Base-by-base conservation (phyloP, 1,140 invertebrate species). In the Dolichoris vasculosae region DNA sequence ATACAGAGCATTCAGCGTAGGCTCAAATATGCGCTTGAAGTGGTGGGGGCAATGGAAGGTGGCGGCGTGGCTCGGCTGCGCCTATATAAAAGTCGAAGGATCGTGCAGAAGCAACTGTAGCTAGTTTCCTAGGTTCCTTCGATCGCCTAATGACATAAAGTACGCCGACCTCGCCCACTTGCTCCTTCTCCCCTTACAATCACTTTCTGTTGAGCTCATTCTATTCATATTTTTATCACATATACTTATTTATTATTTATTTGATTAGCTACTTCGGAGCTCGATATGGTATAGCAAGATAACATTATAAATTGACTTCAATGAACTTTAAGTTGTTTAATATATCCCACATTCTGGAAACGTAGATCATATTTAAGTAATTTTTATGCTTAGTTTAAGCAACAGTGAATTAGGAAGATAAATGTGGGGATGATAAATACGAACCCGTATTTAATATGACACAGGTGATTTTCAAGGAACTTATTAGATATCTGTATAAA, bases 91-190 rank as follows among this genome's bases (percentile, higher is more conserved):
- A 48, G 59, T 48, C 59, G 63, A 81, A 69, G 79, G 79, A 69
- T 81, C 79, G 79, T 69, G 63, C 59, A 32, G 67, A 64, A 26
- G 63, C 40, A 32, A 30, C n/a, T 64, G 35, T 40, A 26, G 64
- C 63, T 46, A 8, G 48, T 17, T 51, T 51, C 6, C 73, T 9
- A 15, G 51, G 32, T 75, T 73, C 69, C 81, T 83, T 76, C 82
- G 82, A 83, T 76, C 82, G 82, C 71, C 71, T 75, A 83, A 76
- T 83, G 82, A 75, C 71, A 55, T 48, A 83, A 64, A 59, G 71
- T 76, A 32, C 35, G 51, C 71, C 32, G 71, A 51, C 71, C 82
- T 75, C 71, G 82, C 71, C 82, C 75, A 51, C 23, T 20, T 51
- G 46, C 23, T 23, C 11, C 38, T 67, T 17, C 11, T 35, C 6